Evolutionary conservation across 2,797 vertebrate genomes (phyloP), one percentile per base, ranked within the genome.

Genomic region (Chromis chromis): DNA sequence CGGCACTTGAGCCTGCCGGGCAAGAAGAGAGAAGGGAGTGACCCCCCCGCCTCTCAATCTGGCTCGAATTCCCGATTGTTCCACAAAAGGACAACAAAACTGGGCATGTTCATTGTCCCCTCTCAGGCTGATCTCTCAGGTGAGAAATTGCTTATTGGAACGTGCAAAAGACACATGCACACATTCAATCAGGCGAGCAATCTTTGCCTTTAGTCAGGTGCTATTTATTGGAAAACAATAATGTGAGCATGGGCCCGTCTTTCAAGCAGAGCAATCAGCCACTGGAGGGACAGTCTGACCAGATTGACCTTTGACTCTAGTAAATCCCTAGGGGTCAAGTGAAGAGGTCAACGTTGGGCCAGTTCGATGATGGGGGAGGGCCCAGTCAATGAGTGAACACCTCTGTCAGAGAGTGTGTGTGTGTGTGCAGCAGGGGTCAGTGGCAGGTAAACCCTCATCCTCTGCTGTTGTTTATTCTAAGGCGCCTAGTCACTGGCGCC

Each of bases 191-290:
- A 73, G 60, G 53, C 61, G 61, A 31, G 39, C 70, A 44, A 42
- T 61, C 33, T 73, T 81, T 84, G 49, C 58, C 66, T 84, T 86
- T 71, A 64, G 77, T 83, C 68, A 62, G 69, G 64, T 59, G 54
- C 42, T 82, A 64, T 70, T 92, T 80, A 92, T 89, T 78, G 89
- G 82, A 88, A 91, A 88, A 86, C 84, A 86, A 87, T 86, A 87
- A 89, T 78, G 63, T 39, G 42, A 78, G 78, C 60, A 70, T 9
- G 39, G 61, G n/a, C 44, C 63, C 25, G 52, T 82, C 75, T 87
- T 88, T 85, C 71, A 82, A 82, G 87, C 56, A 39, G 22, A 82
- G 86, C 75, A 78, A 85, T 78, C 60, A 54, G 65, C 80, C 78
- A 86, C 83, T 58, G 71, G 67, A 75, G 79, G 86, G 77, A 80